Base-by-base conservation (phyloP, 1,140 invertebrate genomes). In the Drosophila santomea region DNA sequence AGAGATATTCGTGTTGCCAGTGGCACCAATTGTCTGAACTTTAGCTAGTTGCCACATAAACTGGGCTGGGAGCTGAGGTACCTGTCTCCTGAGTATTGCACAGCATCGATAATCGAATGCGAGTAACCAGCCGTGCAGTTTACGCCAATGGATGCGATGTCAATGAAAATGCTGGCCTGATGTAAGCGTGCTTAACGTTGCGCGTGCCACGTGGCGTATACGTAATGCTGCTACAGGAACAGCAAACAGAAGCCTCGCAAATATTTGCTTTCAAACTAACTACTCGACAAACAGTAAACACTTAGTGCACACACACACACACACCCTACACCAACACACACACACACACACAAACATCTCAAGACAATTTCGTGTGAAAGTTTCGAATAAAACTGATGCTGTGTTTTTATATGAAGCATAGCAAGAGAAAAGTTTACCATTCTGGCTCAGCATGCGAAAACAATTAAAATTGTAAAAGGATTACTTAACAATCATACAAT, bases 131-230 rank as follows among this genome's bases (percentile, higher is more conserved):
- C 32, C 35, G 14, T 23, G 32, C 32, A 64, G 25, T 15, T 36
- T 32, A 12, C 64, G 5, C 20, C 47, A 39, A 39, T 56, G n/a
- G 17, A 35, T 25, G 43, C 20, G 17, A 56, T 51, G 25, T 35
- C n/a, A 8, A 10, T 51, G 48, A 20, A 36, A 35, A 35, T n/a
- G n/a, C n/a, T 35, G 28, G 8, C 38, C 39, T 28, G 12, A 47
- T 43, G 60, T 60, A 51, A 45, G 41, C 61, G 45, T 47, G 45
- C 32, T 11, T 7, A 11, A 23, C 4, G 25, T n/a, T 12, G 28
- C 20, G 41, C 38, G 36, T 67, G 39, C 55, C 25, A 75, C 71
- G 25, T 35, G 45, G 57, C 80, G 75, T 60, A 75, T 83, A 50
- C 71, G 45, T 71, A 43, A 71, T 71, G 36, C 14, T 43, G 20